phyloP scores from a whole-genome alignment of 2,888 invertebrate species.

The Panzeria rudis region DNA sequence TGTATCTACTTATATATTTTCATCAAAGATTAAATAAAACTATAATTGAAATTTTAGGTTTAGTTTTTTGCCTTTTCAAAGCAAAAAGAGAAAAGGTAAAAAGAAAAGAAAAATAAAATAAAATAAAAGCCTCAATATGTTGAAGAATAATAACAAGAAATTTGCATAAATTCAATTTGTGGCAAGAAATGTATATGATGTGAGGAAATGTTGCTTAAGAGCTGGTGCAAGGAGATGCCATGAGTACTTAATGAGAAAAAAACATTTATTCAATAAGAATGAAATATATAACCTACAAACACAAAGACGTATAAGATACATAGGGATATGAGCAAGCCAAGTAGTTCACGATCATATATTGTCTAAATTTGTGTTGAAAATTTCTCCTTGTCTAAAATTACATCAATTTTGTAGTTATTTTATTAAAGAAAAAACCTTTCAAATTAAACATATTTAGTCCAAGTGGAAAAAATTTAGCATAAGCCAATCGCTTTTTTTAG shows the following conservation, averaged over 20 bases:
- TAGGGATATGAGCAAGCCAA: not conserved
- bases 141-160: slow-evolving; percentile 37
- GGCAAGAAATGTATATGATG: slow-evolving; percentile 32
- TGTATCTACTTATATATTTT: not conserved
- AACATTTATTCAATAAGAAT: slow-evolving; percentile 48
- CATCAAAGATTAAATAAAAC: slow-evolving; percentile 33
- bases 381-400: too few relatives aligned
- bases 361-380: too few relatives aligned
- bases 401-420: too few relatives aligned
- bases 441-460: too few relatives aligned
- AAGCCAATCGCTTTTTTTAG: too few relatives aligned
- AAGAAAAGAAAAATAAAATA: not conserved
- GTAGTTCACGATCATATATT: too few relatives aligned
- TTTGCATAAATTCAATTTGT: slow-evolving; percentile 57
- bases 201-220: slow-evolving; percentile 27
- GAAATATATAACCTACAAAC: slow-evolving; percentile 1
- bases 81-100: not conserved
- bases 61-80: not conserved
- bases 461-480: too few relatives aligned
- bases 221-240: slow-evolving; percentile 45
- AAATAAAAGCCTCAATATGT: not conserved
- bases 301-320: not conserved
- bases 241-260: slow-evolving; percentile 60
- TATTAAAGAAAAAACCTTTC: too few relatives aligned
- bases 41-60: slow-evolving; percentile 27